Conservation (phyloP, 2,888 invertebrate species). For the Yponomeuta evonymella region DNA sequence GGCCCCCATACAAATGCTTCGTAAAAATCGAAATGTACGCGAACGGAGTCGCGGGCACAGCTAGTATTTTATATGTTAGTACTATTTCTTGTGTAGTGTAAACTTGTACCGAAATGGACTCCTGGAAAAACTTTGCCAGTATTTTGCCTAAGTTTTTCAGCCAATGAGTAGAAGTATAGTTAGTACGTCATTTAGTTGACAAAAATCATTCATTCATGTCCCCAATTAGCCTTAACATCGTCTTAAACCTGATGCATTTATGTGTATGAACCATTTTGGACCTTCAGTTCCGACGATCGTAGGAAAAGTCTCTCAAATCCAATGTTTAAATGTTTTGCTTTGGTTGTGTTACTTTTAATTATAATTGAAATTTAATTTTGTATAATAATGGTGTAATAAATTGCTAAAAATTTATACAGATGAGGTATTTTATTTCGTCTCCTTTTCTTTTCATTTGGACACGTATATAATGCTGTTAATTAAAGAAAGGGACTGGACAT, state of each 20-base stretch:
- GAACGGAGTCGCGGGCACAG: no score
- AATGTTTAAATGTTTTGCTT: conserved; percentile 71
- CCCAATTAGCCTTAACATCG: conserved; percentile 20
- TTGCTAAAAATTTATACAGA: conserved; percentile 53
- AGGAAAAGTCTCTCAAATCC: conserved; percentile 49
- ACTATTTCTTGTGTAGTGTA: conserved; percentile 31
- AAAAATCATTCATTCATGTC: conserved; percentile 20
- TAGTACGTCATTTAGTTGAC: conserved; percentile 9
- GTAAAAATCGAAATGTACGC: no score
- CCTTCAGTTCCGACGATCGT: background rate
- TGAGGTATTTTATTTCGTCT: conserved; percentile 19
- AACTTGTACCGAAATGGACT: background rate
- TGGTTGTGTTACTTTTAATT: conserved; percentile 75
- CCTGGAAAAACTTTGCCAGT: conserved; percentile 7
- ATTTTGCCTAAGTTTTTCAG: conserved; percentile 34
- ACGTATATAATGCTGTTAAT: background rate
- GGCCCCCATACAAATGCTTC: no score
- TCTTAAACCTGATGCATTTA: conserved; percentile 55
- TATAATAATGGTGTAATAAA: conserved; percentile 74
- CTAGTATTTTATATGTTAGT: conserved; percentile 55
- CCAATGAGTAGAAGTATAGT: conserved; percentile 49
- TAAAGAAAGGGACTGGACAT: no score
- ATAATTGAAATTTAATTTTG: conserved; percentile 75
- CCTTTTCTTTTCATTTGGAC: conserved; percentile 19
- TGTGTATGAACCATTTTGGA: conserved; percentile 21